These are phyloP conservation scores for Drosophila paulistorum DNA, from an alignment of 1,140 invertebrate genomes.

Conservation along the genomic window DNA sequence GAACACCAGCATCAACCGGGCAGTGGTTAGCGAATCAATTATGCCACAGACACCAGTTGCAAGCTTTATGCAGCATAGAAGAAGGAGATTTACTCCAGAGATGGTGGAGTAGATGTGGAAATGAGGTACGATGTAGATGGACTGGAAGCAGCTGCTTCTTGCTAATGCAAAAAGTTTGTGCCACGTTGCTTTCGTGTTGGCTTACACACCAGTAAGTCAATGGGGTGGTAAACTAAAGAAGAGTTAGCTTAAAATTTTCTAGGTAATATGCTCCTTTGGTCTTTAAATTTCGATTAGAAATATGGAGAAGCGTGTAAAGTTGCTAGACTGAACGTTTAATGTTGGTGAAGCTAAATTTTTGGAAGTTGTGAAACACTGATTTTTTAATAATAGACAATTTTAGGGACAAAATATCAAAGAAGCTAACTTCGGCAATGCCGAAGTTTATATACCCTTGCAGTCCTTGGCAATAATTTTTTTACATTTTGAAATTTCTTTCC, in stretches of 20 bases:
- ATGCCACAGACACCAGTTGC: slow-evolving; percentile 77
- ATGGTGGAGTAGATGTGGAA: slow-evolving; percentile 19
- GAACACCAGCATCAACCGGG: slow-evolving; percentile 19
- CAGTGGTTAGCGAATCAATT: slow-evolving; percentile 73
- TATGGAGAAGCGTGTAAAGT: no score
- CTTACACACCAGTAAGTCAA: slow-evolving; percentile 19
- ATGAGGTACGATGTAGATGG: slow-evolving; percentile 19
- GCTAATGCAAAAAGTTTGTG: slow-evolving; percentile 75
- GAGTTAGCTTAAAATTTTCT: not conserved
- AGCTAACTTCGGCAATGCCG: no score
- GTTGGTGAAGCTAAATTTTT: no score
- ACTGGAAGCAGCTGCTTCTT: slow-evolving; percentile 39
- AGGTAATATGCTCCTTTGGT: not conserved
- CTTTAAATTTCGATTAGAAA: not conserved
- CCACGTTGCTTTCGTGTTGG: slow-evolving; percentile 30
- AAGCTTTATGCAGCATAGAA: slow-evolving; percentile 35
- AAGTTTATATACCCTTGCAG: no score
- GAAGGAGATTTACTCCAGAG: slow-evolving; percentile 24
- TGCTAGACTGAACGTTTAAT: no score
- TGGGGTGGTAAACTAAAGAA: not conserved
- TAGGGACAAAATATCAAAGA: no score
- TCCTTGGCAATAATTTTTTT: no score
- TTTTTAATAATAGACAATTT: no score
- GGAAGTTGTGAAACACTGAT: no score
- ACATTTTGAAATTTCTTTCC: no score